A percentile compares a stretch with the other conserved stretches of the same genome.
These are phyloP conservation scores for Siniperca knerii DNA, from an alignment of 2,113 vertebrate species.

Conservation along the genomic window DNA sequence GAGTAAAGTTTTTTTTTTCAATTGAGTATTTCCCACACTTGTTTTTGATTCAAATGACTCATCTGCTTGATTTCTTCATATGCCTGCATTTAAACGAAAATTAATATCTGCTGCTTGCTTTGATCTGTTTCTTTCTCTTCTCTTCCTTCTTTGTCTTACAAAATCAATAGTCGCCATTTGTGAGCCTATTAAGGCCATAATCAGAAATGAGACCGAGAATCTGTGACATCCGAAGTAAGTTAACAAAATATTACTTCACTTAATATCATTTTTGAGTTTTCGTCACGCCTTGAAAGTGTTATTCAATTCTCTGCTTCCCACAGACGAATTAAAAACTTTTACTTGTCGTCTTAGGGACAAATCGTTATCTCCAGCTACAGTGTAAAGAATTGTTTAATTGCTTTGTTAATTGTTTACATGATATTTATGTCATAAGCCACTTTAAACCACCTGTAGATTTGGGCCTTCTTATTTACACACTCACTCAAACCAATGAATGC, in stretches of 20 bases:
- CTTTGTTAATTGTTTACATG: constrained; percentile 12
- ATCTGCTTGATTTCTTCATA: neutral
- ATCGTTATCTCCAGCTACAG: neutral
- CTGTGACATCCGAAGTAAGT: neutral
- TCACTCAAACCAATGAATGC: neutral
- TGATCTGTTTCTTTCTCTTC: neutral
- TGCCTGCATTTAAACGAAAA: neutral
- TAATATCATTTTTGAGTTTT: constrained; percentile 8
- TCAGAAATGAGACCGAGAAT: neutral
- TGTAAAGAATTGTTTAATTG: neutral
- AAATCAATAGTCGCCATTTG: neutral
- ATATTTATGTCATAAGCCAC: neutral
- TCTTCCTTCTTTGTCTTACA: neutral
- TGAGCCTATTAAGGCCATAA: neutral
- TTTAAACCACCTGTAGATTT: constrained; percentile 13
- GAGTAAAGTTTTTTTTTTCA: neutral
- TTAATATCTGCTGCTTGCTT: neutral
- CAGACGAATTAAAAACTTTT: neutral
- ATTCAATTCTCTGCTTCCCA: neutral
- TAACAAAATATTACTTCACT: neutral
- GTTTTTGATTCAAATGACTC: constrained; percentile 8
- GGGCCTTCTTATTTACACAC: constrained; percentile 20
- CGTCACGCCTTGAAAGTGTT: neutral
- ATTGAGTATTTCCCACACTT: neutral
- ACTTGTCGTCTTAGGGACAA: neutral